These are phyloP conservation scores for Brachionichthys hirsutus DNA, from an alignment of 2,113 vertebrate genomes.

Conservation along the genomic window DNA sequence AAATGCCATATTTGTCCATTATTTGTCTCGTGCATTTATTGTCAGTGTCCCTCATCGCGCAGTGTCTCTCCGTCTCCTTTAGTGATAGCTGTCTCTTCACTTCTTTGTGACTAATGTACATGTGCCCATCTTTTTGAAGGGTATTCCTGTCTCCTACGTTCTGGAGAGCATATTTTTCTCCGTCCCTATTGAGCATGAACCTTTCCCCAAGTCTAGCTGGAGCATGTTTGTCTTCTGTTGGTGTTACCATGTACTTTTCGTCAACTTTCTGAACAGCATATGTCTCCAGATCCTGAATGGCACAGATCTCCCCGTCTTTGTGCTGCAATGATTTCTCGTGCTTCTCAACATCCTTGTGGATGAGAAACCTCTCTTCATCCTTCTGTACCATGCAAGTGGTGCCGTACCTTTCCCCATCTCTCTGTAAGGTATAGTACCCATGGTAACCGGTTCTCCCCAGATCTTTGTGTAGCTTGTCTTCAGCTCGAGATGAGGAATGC, in stretches of 20 bases:
- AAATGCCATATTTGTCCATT: slow-evolving; percentile 56
- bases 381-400: slow-evolving; percentile 62
- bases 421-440: slow-evolving; percentile 64
- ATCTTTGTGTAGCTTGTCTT: slow-evolving; percentile 73
- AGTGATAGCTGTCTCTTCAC: slow-evolving; percentile 52
- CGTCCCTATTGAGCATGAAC: slow-evolving; percentile 60
- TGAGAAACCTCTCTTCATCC: slow-evolving; percentile 55
- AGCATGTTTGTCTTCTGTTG: slow-evolving; percentile 47
- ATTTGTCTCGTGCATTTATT: slow-evolving; percentile 53
- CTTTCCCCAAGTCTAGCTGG: slow-evolving; percentile 60
- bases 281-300: slow-evolving; percentile 65
- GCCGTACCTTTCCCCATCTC: slow-evolving; percentile 56
- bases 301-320: slow-evolving; percentile 57
- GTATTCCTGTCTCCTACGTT: slow-evolving; percentile 57
- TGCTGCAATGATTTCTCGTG: slow-evolving; percentile 57
- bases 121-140: slow-evolving; percentile 78
- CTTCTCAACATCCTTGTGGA: slow-evolving; percentile 64
- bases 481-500: slow-evolving; percentile 47
- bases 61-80: slow-evolving; percentile 74
- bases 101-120: slow-evolving; percentile 62
- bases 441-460: slow-evolving; percentile 61
- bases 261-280: slow-evolving; percentile 40
- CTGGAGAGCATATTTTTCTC: slow-evolving; percentile 58
- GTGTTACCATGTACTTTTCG: slow-evolving; percentile 25
- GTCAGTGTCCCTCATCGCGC: slow-evolving; percentile 12